Evolutionary conservation across 37 sponge, comb jelly and placozoan species (phyloP), one percentile per base, ranked within the genome.

Genomic region (Mnemiopsis leidyi): DNA sequence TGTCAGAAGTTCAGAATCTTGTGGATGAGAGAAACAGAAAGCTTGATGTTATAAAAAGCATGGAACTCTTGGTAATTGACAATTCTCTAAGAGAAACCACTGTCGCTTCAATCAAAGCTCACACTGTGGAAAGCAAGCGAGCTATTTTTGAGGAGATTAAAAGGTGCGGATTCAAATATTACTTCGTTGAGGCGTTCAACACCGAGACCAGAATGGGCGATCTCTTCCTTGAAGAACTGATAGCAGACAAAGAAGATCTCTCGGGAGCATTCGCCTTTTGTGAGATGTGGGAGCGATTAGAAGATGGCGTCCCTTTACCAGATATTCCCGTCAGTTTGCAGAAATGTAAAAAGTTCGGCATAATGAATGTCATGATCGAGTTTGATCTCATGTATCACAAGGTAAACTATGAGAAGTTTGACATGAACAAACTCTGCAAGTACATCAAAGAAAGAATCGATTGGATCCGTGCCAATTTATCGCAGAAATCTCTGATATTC

Each of bases 41-140:
- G 35, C 29, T 92, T 38, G 82, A 95, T 71, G 31, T 93, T 2
- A 93, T 97, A 35, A 31, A 69, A 39, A 73, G 92, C 36, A 21
- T 97, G 93, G 97, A 97, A 36, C 93, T 94, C 71, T 95, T 97
- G 69, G 83, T 94, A 0, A 90, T 97, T 30, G 97, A 97, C 94
- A 97, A 97, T 92, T 97, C 97, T 36, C 68, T 97, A 23, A 95
- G 97, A 20, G 97, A 97, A 93, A 97, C 96, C 76, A 97, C 97
- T 24, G 96, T 97, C 13, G 97, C 95, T 0, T 95, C 95, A 68
- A 88, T 97, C 7, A 93, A 95, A 5, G 92, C 95, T 85, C 97
- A 97, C 92, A 97, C 97, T 9, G 38, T 97, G 26, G 94, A 96
- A 31, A 95, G 94, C 94, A 97, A 97, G 93, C 38, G 23, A 67